Evolutionary conservation across 2,888 invertebrate species (phyloP).

Genomic region (Ethmia dodecea): DNA sequence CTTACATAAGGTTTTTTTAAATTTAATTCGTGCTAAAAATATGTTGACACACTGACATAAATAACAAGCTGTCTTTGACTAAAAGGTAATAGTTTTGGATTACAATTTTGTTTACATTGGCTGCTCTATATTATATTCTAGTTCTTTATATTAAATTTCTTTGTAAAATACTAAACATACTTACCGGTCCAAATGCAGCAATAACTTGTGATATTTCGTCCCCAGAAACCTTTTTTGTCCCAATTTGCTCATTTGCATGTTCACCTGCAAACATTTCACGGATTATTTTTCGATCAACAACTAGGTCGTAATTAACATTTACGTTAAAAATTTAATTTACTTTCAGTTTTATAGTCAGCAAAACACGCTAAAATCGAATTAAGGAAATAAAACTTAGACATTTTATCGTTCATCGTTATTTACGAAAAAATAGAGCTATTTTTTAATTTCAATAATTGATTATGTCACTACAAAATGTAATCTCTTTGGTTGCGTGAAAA

Average conservation of each 20-base stretch:
- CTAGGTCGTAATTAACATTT: neutral
- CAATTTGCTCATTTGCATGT: conserved; percentile 66
- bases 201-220: conserved; percentile 69
- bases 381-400: conserved; percentile 33
- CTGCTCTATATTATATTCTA: too few relatives aligned
- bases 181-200: conserved; percentile 64
- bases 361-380: conserved; percentile 41
- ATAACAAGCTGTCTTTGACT: too few relatives aligned
- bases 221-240: conserved; percentile 53
- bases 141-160: too few relatives aligned
- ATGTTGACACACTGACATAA: too few relatives aligned
- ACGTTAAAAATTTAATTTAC: conserved; percentile 1
- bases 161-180: too few relatives aligned
- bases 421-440: neutral
- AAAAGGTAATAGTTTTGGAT: too few relatives aligned
- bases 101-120: too few relatives aligned
- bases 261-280: conserved; percentile 43
- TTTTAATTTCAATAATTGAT: neutral
- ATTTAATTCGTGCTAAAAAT: too few relatives aligned
- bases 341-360: conserved; percentile 33
- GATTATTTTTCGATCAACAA: neutral
- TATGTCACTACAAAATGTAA: neutral
- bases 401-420: conserved; percentile 15
- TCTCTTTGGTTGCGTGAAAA: too few relatives aligned
- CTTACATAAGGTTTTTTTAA: too few relatives aligned